Evolutionary conservation across 2,797 vertebrate species (phyloP).

Genomic region (Hippoglossus hippoglossus): DNA sequence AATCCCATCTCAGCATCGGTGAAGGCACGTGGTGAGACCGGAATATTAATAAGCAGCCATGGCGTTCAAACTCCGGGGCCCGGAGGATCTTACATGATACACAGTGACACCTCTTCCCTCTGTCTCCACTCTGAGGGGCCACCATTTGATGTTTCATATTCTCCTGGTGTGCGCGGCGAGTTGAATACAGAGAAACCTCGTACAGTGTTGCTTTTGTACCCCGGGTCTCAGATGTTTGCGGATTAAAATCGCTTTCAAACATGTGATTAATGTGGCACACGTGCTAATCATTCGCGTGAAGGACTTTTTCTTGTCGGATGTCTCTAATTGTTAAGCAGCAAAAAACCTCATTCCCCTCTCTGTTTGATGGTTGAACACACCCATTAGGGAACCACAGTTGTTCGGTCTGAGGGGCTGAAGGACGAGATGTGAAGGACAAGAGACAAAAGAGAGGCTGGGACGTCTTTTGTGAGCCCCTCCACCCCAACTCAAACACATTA

Average conservation of each 20-base stretch:
- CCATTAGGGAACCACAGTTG: conserved; percentile 25
- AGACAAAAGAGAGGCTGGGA: conserved; percentile 55
- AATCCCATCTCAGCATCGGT: conserved; percentile 78
- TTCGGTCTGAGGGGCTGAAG: conserved; percentile 50
- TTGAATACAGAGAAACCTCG: conserved; percentile 53
- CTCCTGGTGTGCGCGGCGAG: conserved; percentile 24
- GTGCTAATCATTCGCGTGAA: conserved; percentile 30
- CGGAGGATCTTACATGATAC: conserved; percentile 58
- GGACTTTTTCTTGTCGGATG: neutral
- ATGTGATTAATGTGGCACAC: conserved; percentile 35
- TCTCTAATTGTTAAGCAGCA: conserved; percentile 40
- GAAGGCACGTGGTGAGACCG: conserved; percentile 72
- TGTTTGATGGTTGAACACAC: conserved; percentile 25
- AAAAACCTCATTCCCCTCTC: conserved; percentile 23
- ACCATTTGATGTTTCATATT: conserved; percentile 61
- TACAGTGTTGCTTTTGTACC: conserved; percentile 51
- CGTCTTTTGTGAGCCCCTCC: conserved; percentile 34
- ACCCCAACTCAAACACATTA: conserved; percentile 11
- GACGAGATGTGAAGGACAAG: conserved; percentile 59
- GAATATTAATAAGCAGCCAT: conserved; percentile 82
- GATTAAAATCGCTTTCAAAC: neutral
- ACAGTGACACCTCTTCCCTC: conserved; percentile 53
- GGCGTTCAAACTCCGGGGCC: conserved; percentile 54
- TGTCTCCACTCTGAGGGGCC: conserved; percentile 35
- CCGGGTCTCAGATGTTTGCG: conserved; percentile 29